Base-by-base conservation (phyloP, 1,140 invertebrate genomes). In the Drosophila kurseongensis region DNA sequence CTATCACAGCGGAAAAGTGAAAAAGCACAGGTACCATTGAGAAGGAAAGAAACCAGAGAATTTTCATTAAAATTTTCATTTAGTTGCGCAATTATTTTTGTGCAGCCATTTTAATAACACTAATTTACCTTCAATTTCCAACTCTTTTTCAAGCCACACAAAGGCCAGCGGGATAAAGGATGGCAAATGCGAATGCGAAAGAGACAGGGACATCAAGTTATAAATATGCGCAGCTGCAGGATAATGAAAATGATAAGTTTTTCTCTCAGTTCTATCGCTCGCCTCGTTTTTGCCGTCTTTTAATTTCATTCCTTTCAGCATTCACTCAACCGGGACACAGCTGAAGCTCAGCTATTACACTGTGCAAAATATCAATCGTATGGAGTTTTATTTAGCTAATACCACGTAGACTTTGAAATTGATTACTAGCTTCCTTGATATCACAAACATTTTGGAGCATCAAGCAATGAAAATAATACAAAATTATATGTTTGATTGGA, bases 21-120 rank as follows among this genome's bases (percentile, higher is more conserved):
- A 32, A 32, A 32, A 29, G 61, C 42, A 57, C 55, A 47, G 61
- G 63, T 38, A 66, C n/a, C 12, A 36, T 52, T 16, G 29, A 45
- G 29, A 32, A 32, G 18, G 16, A 16, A 62, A 62, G 52, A 78
- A 81, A 82, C 78, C 82, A 86, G 86, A 72, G 82, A 82, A 79
- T 82, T 82, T 86, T 86, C 79, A 86, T 86, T 86, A 89, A 84
- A 88, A 83, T 80, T 83, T 82, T 88, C 84, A 88, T 88, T 88
- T 80, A 88, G 77, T 78, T 83, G 72, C 76, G 81, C 84, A 89
- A 89, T 89, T 89, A 90, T 84, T 89, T 81, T 78, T 73, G 69
- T 78, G 85, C 81, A 90, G 67, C 77, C 66, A 90, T 90, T 89
- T 89, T 89, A 90, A 89, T 90, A 89, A 84, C 78, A 85, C 77